Base-by-base conservation (phyloP, 2,113 vertebrate species). In the Crypturellus undulatus region DNA sequence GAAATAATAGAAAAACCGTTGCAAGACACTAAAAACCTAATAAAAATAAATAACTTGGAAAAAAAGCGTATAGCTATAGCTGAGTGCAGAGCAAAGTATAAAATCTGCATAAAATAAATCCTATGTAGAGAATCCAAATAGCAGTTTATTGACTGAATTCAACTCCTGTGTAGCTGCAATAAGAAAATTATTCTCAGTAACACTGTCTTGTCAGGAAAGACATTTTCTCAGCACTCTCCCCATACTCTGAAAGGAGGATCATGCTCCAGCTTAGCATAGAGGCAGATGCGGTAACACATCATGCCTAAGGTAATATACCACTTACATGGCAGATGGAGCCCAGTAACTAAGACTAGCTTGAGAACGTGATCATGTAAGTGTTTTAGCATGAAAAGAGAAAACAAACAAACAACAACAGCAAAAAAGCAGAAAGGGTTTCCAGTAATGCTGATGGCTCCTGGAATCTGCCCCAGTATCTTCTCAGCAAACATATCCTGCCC, bases 271-370 rank as follows among this genome's bases (percentile, higher is more conserved):
- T 79, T 72, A 89, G 47, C 2, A 1, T 47, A 76, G 84, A 87
- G 67, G 43, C 15, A 71, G 80, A 82, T 78, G 65, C 62, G 91
- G 60, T 71, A 80, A 51, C 56, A 68, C 51, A 84, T 82, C 79
- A 79, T 62, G 84, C 59, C 81, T 89, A 65, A 68, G 91, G 78
- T 89, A 76, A 58, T 63, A 25, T 83, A 60, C 45, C 26, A 59
- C 36, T 94, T 77, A 79, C 12, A 65, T 8, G 79, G 75, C 92
- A 93, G 71, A 93, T 90, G 71, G 85, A 96, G 71, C 36, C 43
- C 76, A 65, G 68, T 45, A 52, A 58, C 63, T 82, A 78, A 62
- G 70, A 38, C 59, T 62, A 72, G 71, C 72, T 84, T 58, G 40
- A 34, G 45, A 90, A 95, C 84, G 83, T 36, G 16, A 90, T 42